These are phyloP conservation scores for Mythimna vitellina DNA, from an alignment of 2,888 invertebrate genomes.

Conservation along the genomic window DNA sequence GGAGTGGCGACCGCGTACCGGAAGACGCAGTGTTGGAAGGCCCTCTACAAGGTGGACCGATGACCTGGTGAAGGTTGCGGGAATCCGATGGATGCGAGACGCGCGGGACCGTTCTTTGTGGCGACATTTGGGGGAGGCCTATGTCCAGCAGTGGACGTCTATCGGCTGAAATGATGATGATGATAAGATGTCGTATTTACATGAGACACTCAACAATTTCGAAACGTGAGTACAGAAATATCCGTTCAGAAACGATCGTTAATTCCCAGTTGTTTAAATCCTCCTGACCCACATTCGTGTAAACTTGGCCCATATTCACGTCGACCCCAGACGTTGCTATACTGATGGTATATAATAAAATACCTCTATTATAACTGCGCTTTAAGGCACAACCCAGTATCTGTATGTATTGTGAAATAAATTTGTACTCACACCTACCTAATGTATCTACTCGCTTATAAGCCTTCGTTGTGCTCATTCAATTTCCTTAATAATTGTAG, in stretches of 20 bases:
- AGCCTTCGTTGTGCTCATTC: constrained; percentile 1
- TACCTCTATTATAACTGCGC: constrained; percentile 41
- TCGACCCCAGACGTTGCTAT: constrained; percentile 72
- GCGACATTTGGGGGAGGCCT: too few relatives aligned
- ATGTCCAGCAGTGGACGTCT: too few relatives aligned
- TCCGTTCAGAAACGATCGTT: constrained; percentile 76
- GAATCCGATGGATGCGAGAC: too few relatives aligned
- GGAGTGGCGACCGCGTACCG: too few relatives aligned
- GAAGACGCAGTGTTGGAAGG: too few relatives aligned
- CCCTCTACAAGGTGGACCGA: too few relatives aligned
- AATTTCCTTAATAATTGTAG: constrained; percentile 1
- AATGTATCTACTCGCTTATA: background rate
- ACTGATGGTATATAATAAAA: constrained; percentile 61
- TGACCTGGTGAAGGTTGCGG: too few relatives aligned
- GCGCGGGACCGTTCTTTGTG: too few relatives aligned
- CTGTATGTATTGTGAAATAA: constrained; percentile 1
- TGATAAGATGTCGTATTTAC: constrained; percentile 5
- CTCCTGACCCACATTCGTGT: constrained; percentile 84
- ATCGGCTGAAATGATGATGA: too few relatives aligned
- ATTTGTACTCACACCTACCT: background rate
- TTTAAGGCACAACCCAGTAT: constrained; percentile 31
- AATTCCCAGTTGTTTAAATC: constrained; percentile 78
- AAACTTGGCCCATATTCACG: constrained; percentile 85
- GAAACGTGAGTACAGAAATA: constrained; percentile 74
- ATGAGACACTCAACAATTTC: constrained; percentile 45